Conservation (phyloP, 1,140 invertebrate species). For the Pteromalus puparum region DNA sequence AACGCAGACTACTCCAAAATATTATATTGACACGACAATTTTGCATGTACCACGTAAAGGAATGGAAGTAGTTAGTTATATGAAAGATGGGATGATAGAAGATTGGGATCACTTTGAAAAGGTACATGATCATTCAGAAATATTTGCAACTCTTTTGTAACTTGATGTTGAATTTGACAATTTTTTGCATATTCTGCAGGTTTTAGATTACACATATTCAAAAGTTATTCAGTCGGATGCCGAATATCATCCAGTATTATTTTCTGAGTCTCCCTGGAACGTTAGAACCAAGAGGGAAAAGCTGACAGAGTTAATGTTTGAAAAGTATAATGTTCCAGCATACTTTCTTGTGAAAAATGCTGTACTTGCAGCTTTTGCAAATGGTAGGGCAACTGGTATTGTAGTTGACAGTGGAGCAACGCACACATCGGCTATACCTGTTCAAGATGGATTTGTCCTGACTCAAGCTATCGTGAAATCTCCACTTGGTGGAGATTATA, state of each 20-base stretch:
- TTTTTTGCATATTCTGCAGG: conserved; percentile 58
- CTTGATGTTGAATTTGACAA: not conserved
- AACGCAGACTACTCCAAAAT: conserved; percentile 78
- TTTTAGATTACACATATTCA: conserved; percentile 88
- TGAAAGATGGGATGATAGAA: conserved; percentile 93
- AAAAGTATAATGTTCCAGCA: conserved; percentile 93
- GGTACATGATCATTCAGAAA: conserved; percentile 59
- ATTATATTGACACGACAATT: conserved; percentile 86
- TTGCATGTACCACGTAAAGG: conserved; percentile 92
- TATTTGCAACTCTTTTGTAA: conserved; percentile 57
- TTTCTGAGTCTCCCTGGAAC: conserved; percentile 94
- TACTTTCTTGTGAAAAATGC: conserved; percentile 94
- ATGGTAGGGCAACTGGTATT: conserved; percentile 89
- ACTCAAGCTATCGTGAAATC: conserved; percentile 91
- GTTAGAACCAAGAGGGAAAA: conserved; percentile 87
- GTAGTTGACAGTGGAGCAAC: conserved; percentile 92
- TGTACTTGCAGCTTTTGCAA: conserved; percentile 92
- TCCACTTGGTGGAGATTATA: conserved; percentile 90
- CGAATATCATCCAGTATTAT: conserved; percentile 88
- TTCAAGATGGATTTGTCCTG: conserved; percentile 92
- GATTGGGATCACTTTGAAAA: conserved; percentile 96
- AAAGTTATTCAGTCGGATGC: conserved; percentile 87
- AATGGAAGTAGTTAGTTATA: conserved; percentile 85
- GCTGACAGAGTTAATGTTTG: conserved; percentile 92
- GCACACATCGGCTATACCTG: conserved; percentile 91